A percentile compares a stretch with the other conserved stretches of the same genome.
These are phyloP conservation scores for Stenolophus ochropezus DNA, from an alignment of 2,888 invertebrate genomes.

Conservation along the genomic window DNA sequence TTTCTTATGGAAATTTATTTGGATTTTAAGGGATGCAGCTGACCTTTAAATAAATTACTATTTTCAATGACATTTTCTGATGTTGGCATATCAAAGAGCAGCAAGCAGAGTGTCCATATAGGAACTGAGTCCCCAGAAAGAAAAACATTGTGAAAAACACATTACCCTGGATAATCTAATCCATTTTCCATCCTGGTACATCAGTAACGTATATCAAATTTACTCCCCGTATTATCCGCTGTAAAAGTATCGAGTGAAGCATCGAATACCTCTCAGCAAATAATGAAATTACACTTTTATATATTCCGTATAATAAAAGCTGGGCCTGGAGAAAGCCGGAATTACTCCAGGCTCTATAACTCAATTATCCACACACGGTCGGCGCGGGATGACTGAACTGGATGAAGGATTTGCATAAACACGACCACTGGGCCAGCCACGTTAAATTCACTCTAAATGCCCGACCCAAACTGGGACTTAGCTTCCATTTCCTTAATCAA, in stretches of 20 bases:
- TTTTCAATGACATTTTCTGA: too few relatives aligned
- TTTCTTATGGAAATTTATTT: too few relatives aligned
- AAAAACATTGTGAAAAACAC: not conserved
- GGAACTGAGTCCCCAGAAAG: not conserved
- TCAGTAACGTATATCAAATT: slow-evolving; percentile 7
- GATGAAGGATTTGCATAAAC: not conserved
- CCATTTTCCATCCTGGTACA: not conserved
- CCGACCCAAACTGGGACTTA: not conserved
- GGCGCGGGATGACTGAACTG: not conserved
- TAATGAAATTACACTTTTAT: slow-evolving; percentile 36
- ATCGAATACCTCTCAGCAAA: not conserved
- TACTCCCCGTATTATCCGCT: not conserved
- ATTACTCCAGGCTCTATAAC: slow-evolving; percentile 23
- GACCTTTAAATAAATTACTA: too few relatives aligned
- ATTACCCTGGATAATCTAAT: not conserved
- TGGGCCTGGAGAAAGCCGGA: slow-evolving; percentile 3
- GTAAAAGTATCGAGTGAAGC: slow-evolving; percentile 4
- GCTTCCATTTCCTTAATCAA: too few relatives aligned
- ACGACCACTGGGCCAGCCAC: not conserved
- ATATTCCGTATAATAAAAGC: slow-evolving; percentile 13
- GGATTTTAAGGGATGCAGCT: too few relatives aligned
- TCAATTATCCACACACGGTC: slow-evolving; percentile 22
- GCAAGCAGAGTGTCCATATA: not conserved
- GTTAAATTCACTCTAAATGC: not conserved
- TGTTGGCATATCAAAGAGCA: too few relatives aligned